Conservation (phyloP, 2,797 vertebrate species). For the Pipistrellus pipistrellus region DNA sequence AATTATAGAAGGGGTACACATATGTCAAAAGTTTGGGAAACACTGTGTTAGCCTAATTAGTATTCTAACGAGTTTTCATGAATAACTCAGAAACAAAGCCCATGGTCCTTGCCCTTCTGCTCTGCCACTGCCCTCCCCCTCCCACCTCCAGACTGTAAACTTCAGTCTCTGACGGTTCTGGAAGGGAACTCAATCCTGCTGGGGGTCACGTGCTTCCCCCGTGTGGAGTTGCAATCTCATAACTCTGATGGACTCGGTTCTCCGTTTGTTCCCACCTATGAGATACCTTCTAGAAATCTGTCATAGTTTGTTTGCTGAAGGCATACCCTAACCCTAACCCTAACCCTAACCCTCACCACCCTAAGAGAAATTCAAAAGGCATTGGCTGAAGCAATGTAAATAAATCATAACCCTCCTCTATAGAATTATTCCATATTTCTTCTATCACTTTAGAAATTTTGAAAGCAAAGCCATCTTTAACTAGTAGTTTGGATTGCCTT, state of each 20-base stretch:
- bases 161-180: background rate
- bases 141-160: background rate
- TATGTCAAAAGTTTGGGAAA: too few relatives aligned
- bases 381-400: background rate
- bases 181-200: background rate
- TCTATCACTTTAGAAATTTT: slow-evolving; percentile 1
- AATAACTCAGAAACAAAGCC: background rate
- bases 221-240: background rate
- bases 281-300: background rate
- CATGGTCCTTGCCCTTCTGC: background rate
- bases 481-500: background rate
- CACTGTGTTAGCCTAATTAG: background rate
- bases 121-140: background rate
- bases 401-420: background rate
- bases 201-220: background rate
- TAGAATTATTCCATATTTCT: slow-evolving; percentile 1
- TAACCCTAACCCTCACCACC: background rate
- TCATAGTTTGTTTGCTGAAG: background rate
- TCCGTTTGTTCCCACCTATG: background rate
- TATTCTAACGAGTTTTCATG: background rate
- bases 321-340: background rate
- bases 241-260: background rate
- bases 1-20: too few relatives aligned
- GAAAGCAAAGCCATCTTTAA: background rate
- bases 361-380: slow-evolving; percentile 16